Base-by-base conservation (phyloP, 2,888 invertebrate genomes). In the Philereme transversata region DNA sequence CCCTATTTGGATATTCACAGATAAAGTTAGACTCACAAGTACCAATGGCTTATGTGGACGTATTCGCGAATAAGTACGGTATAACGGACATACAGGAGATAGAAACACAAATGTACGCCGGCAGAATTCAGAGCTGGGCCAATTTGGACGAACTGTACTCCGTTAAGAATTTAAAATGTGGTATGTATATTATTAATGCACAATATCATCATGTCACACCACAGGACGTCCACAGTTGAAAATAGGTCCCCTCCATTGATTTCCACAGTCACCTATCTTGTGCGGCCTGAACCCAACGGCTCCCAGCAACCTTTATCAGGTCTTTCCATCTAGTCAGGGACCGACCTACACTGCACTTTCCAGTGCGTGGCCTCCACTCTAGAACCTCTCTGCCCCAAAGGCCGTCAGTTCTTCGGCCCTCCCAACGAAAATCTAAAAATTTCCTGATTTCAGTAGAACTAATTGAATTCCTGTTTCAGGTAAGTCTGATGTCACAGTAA, bases 401-500 rank as follows among this genome's bases (percentile, higher is more conserved):
- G 3, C 22, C 22, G 22, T 22, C 22, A 22, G 22, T 22, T 22
- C 22, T 22, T 22, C 22, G 22, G 22, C 22, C 22, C 22, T 22
- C 22, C 22, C 22, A 1, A 22, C 22, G 22, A 22, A 22, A 22
- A 3, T 22, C 22, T 22, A 22, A 22, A 22, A 22, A 22, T 22
- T 22, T 22, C 22, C 22, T 2, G 22, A 22, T 22, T 22, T 22
- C 22, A 1, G 22, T 22, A 8, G 38, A 5, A 38, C 8, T 38
- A 38, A 38, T 38, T 38, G 5, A 4, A 5, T 62, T 55, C 54
- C 62, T 33, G 46, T 81, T 79, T 11, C 81, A 90, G 90, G 88
- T 66, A 70, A 73, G 1, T 76, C 82, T n/a, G 78, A 71, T 52
- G 77, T 87, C 3, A 76, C 64, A 1, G 75, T 86, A 0, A 77